Conservation (phyloP, 2,888 invertebrate species). For the Stegophylla sp. region DNA sequence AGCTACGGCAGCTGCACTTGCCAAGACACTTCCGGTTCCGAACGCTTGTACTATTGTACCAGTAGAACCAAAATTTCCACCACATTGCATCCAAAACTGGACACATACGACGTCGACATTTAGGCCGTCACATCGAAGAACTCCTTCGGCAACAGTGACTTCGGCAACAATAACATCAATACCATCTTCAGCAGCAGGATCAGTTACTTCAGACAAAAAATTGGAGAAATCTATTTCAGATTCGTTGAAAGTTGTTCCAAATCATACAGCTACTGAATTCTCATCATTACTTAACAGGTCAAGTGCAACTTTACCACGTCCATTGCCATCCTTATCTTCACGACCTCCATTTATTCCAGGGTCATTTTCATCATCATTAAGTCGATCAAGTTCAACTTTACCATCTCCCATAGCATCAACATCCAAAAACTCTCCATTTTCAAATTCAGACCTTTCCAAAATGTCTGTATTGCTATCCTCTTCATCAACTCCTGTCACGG, state of each 20-base stretch:
- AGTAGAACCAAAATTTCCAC: background rate
- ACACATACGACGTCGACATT: background rate
- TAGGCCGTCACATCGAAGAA: background rate
- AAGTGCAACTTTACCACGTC: background rate
- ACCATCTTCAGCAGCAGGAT: background rate
- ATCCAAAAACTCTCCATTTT: too few species aligned
- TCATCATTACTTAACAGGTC: background rate
- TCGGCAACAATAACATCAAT: background rate
- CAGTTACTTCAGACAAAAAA: background rate
- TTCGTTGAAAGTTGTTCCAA: background rate
- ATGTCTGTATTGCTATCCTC: too few species aligned
- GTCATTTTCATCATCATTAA: too few species aligned
- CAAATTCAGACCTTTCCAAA: too few species aligned
- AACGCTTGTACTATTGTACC: background rate
- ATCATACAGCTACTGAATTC: background rate
- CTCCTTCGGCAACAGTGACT: constrained; percentile 6
- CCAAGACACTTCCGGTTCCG: constrained; percentile 60
- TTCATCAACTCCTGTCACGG: too few species aligned
- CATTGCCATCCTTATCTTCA: background rate
- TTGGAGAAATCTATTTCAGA: background rate
- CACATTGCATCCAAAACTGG: background rate
- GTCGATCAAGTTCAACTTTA: background rate
- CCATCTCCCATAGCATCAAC: too few species aligned
- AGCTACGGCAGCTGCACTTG: constrained; percentile 63
- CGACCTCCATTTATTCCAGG: too few species aligned